A percentile compares a stretch with the other conserved stretches of the same genome.
Evolutionary conservation across 1,140 invertebrate species (phyloP).

Genomic region (Centruroides vittatus): DNA sequence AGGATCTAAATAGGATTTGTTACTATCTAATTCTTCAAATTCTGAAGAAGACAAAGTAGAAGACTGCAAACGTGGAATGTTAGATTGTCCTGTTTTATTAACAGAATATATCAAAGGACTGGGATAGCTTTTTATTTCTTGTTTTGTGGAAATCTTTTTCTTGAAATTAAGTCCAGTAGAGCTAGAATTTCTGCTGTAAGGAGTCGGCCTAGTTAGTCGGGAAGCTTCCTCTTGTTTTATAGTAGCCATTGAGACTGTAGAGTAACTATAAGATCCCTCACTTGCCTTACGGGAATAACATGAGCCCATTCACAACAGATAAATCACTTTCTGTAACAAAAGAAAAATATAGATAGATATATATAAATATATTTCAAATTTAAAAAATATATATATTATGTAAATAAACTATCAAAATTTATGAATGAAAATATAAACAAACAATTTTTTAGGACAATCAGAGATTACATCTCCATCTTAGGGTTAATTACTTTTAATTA

Average conservation of each 20-base stretch:
- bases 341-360: background rate
- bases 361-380: background rate
- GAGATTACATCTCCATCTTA: too few species aligned
- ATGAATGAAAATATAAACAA: too few species aligned
- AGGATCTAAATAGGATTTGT: background rate
- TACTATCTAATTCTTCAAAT: background rate
- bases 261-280: constrained; percentile 9
- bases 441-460: too few species aligned
- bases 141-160: background rate
- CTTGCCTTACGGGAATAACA: constrained; percentile 15
- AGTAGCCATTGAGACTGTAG: constrained; percentile 11
- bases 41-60: constrained; percentile 3
- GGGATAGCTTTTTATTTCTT: constrained; percentile 1
- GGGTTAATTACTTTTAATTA: too few species aligned
- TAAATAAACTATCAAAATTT: too few species aligned
- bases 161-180: constrained; percentile 1
- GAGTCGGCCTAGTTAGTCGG: constrained; percentile 8
- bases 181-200: constrained; percentile 5
- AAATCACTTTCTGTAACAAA: background rate
- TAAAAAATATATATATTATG: too few species aligned
- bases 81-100: constrained; percentile 6
- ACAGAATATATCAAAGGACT: background rate
- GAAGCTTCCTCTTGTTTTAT: constrained; percentile 10
- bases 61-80: constrained; percentile 12
- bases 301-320: constrained; percentile 13